Evolutionary conservation across 2,888 invertebrate species (phyloP).

Genomic region (Acleris emargana): DNA sequence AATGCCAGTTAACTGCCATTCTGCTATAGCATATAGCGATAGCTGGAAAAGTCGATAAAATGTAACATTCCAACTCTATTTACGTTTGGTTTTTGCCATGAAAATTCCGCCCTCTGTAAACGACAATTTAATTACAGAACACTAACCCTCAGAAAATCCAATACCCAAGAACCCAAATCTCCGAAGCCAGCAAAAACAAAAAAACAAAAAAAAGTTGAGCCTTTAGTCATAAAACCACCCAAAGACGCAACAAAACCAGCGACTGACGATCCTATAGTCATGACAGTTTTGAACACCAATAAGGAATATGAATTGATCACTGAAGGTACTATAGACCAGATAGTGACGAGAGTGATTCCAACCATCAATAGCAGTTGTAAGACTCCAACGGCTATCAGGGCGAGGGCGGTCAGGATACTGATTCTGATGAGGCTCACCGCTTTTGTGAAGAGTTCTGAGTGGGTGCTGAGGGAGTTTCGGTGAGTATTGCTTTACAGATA

Average conservation of each 20-base stretch:
- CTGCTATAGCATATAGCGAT: no score
- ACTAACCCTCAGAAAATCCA: no score
- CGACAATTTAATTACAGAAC: no score
- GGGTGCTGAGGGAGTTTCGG: slow-evolving; percentile 4
- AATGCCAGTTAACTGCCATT: no score
- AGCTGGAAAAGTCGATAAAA: no score
- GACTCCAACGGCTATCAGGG: not conserved
- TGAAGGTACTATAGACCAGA: not conserved
- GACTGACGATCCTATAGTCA: not conserved
- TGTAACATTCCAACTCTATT: no score
- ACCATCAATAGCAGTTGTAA: not conserved
- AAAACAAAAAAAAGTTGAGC: no score
- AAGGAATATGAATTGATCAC: not conserved
- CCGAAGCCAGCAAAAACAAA: no score
- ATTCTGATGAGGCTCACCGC: slow-evolving; percentile 1
- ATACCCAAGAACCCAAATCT: no score
- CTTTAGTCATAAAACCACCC: not conserved
- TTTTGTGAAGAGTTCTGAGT: not conserved
- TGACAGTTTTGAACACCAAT: not conserved
- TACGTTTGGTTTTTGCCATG: no score
- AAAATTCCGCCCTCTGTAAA: no score
- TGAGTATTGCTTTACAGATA: slow-evolving; percentile 1
- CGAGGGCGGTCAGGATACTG: slow-evolving; percentile 9
- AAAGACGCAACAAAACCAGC: not conserved
- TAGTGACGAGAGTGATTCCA: not conserved